Evolutionary conservation across 2,113 vertebrate species (phyloP), one percentile per base, ranked within the genome.

Genomic region (Gadus macrocephalus): DNA sequence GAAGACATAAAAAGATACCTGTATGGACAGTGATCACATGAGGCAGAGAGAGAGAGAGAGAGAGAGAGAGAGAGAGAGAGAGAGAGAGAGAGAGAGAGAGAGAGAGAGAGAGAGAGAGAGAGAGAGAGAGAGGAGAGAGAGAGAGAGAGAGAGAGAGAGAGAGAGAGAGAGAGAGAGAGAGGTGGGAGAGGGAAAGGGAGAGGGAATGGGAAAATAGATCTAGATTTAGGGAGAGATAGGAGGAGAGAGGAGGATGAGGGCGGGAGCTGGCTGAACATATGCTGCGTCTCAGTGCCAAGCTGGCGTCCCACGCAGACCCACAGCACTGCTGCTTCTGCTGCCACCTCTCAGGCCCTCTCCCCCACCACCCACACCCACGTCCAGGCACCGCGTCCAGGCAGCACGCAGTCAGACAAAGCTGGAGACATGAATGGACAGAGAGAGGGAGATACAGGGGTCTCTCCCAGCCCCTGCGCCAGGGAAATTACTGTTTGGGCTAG

Each of bases 231-330:
- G 68, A 70, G 69, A 73, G 20, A 68, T 67, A 27, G 68, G 66
- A 64, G 15, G 56, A 53, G 28, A 9, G 15, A 64, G 28, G 49
- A 59, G 53, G 28, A 66, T 49, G 73, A 73, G 78, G 68, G 82
- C 75, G 87, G 77, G 87, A 83, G 82, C 80, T 81, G 87, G 83
- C 82, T 77, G 82, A 87, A 88, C 89, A 90, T 90, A 89, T 90
- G 89, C 81, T 86, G 75, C 78, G 55, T 78, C 77, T 85, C 73
- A 5, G 78, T 88, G 88, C 86, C 89, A 89, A 90, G 81, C 85
- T 84, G 87, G 86, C 81, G 81, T 78, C 84, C 84, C 85, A 83
- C 86, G 83, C 85, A 88, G 78, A 87, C 74, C 76, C 82, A 83
- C 35, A n/a, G 72, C 76, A 70, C 85, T 79, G 82, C 83, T 77